These are phyloP conservation scores for Sinodicranocentrus sp. DNA, from an alignment of 2,888 invertebrate species.

Conservation along the genomic window DNA sequence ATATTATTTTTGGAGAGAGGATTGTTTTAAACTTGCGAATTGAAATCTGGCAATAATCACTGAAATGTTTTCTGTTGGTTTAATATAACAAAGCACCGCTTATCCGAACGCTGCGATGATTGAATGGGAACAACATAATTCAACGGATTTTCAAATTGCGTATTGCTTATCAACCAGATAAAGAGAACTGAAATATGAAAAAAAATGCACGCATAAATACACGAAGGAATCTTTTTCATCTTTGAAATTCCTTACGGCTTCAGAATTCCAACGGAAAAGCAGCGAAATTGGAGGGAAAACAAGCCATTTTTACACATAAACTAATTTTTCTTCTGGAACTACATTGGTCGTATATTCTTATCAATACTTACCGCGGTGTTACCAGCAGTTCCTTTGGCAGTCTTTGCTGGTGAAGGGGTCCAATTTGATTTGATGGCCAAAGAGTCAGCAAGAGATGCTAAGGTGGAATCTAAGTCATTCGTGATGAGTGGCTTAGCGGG, in stretches of 20 bases:
- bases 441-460: conserved; percentile 95
- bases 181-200: conserved; percentile 48
- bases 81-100: conserved; percentile 41
- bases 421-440: conserved; percentile 85
- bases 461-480: conserved; percentile 95
- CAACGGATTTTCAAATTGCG: background rate
- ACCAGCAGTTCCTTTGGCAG: conserved; percentile 72
- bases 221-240: background rate
- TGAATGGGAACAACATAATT: background rate
- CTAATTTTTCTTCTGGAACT: no score
- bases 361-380: conserved; percentile 59
- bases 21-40: conserved; percentile 34
- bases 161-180: conserved; percentile 44
- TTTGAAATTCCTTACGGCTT: conserved; percentile 39
- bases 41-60: conserved; percentile 45
- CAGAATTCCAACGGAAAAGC: conserved; percentile 23
- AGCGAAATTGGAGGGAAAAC: conserved; percentile 25
- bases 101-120: conserved; percentile 41
- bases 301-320: background rate
- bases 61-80: conserved; percentile 10
- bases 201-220: background rate
- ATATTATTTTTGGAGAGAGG: conserved; percentile 41
- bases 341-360: background rate
- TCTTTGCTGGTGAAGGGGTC: conserved; percentile 75
- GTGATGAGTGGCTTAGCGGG: conserved; percentile 87